Conservation (phyloP, 2,113 vertebrate genomes). For the Dendropsophus ebraccatus region DNA sequence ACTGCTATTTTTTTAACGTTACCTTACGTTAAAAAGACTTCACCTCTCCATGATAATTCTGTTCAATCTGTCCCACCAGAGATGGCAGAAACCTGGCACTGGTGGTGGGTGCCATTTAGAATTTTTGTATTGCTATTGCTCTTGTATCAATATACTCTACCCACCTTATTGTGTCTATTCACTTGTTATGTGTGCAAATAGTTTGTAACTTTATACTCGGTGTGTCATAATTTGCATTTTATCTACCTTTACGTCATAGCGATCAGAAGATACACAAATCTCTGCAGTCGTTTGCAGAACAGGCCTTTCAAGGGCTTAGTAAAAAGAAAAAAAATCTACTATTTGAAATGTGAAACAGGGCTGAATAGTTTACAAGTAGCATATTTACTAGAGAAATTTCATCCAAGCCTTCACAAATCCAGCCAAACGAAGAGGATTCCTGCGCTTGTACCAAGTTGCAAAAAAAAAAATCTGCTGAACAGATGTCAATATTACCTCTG, state of each 20-base stretch:
- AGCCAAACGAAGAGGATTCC: conserved; percentile 54
- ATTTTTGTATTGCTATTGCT: not conserved
- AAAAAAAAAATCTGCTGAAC: conserved; percentile 55
- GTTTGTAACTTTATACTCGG: not conserved
- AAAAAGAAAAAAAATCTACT: not conserved
- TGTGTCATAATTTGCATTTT: not conserved
- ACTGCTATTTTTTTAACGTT: too few relatives aligned
- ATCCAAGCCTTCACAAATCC: conserved; percentile 50
- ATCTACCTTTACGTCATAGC: not conserved
- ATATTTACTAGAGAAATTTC: conserved; percentile 51
- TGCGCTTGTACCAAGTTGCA: conserved; percentile 52
- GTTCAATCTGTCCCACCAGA: too few relatives aligned
- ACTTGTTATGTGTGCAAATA: not conserved
- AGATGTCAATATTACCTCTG: conserved; percentile 60
- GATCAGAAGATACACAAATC: not conserved
- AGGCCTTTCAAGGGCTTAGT: not conserved
- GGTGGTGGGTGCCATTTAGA: not conserved
- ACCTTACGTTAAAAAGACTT: too few relatives aligned
- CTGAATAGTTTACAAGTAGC: conserved; percentile 58
- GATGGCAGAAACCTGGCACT: too few relatives aligned
- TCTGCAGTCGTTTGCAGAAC: not conserved
- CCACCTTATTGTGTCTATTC: not conserved
- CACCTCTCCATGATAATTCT: too few relatives aligned
- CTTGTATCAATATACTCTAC: not conserved
- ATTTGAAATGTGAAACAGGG: conserved; percentile 42